phyloP scores from a whole-genome alignment of 2,113 vertebrate genomes.

The Podiceps cristatus region DNA sequence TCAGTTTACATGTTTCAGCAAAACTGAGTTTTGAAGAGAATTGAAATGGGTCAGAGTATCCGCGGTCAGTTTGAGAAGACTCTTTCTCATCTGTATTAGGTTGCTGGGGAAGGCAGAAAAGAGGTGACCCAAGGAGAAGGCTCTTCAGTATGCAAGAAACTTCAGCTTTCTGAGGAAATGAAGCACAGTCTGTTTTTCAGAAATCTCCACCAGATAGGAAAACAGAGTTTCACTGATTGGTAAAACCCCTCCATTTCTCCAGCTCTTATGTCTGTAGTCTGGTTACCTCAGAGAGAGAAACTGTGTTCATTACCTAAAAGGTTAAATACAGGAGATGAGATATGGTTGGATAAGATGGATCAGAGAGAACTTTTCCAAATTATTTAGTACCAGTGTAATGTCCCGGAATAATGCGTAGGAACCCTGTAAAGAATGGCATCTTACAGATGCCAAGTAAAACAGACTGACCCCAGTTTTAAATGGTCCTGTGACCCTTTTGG shows the following conservation, averaged over 20 bases:
- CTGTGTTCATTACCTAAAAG: background rate
- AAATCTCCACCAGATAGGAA: background rate
- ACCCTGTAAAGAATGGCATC: background rate
- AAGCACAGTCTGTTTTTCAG: background rate
- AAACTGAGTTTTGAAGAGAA: background rate
- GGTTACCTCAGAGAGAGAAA: background rate
- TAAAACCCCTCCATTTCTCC: background rate
- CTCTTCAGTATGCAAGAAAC: background rate
- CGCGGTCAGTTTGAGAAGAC: background rate
- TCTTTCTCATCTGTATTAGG: background rate
- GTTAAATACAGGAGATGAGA: background rate
- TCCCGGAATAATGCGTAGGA: conserved; percentile 39
- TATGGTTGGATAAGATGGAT: background rate
- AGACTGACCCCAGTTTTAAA: background rate
- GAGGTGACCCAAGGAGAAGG: background rate
- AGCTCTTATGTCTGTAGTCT: background rate
- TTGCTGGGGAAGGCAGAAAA: background rate
- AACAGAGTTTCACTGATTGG: background rate
- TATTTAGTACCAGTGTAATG: background rate
- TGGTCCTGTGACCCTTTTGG: conserved; percentile 21
- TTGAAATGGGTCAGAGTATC: background rate
- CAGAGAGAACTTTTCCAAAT: background rate
- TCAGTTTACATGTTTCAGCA: background rate
- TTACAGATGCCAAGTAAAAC: conserved; percentile 4
- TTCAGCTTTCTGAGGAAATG: background rate